phyloP scores from a whole-genome alignment of 2,113 vertebrate species.

The Stictonetta naevosa region DNA sequence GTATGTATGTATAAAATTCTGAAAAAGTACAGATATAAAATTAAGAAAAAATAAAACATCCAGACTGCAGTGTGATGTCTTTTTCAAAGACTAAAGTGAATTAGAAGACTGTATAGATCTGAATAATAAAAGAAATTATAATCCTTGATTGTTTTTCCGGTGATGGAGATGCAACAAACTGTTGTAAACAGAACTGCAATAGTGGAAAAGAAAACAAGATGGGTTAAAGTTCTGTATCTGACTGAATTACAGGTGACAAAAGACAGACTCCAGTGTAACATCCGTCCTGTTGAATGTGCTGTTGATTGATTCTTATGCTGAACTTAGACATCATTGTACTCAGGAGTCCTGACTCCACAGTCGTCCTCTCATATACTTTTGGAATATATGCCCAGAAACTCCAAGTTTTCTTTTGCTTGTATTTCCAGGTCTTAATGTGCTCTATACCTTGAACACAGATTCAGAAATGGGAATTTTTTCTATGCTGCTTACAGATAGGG shows the following conservation, averaged over 20 bases:
- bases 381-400: not conserved
- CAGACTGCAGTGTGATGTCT: not conserved
- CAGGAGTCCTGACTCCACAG: not conserved
- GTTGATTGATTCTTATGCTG: not conserved
- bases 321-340: not conserved
- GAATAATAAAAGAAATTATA: not conserved
- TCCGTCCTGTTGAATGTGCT: not conserved
- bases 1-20: not conserved
- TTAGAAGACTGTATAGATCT: not conserved
- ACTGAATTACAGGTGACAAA: not conserved
- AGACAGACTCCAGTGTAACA: not conserved
- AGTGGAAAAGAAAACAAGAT: not conserved
- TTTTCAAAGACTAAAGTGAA: not conserved
- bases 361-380: not conserved
- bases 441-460: not conserved
- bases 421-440: accelerated
- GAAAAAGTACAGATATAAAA: not conserved
- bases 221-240: not conserved
- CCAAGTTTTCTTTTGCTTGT: not conserved
- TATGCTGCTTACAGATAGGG: not conserved
- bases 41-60: not conserved
- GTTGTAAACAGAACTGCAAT: not conserved
- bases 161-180: conserved; percentile 22
- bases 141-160: not conserved
- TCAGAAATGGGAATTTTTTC: not conserved